phyloP scores from a whole-genome alignment of 2,797 vertebrate species.

The Clarias platycephalus region DNA sequence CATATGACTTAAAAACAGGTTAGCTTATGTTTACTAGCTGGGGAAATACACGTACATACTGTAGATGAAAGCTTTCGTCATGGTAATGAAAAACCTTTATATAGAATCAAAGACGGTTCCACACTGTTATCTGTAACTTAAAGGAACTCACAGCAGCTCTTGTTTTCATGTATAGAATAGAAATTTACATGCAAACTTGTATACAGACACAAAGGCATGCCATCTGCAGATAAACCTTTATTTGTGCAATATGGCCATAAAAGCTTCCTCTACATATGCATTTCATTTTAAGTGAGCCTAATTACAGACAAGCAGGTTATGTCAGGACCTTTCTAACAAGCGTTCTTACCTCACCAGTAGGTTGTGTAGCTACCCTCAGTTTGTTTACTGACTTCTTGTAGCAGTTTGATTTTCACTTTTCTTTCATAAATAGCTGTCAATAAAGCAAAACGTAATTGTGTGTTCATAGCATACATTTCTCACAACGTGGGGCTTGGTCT shows the following conservation, averaged over 20 bases:
- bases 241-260: not conserved
- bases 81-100: not conserved
- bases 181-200: not conserved
- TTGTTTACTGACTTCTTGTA: not conserved
- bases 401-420: not conserved
- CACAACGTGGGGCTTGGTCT: not conserved
- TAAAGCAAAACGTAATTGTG: not conserved
- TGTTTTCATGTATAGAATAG: not conserved
- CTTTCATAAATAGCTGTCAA: not conserved
- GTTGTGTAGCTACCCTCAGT: not conserved
- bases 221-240: not conserved
- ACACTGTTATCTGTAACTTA: not conserved
- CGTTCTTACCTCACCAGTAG: not conserved
- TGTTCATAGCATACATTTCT: not conserved
- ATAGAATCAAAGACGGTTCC: not conserved
- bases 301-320: slow-evolving; percentile 10
- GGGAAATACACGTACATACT: not conserved
- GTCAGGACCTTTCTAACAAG: not conserved
- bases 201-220: not conserved
- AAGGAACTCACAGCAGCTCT: not conserved
- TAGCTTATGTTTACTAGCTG: not conserved
- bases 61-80: not conserved
- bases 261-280: not conserved
- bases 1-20: not conserved
- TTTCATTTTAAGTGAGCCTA: not conserved